Evolutionary conservation across 1,140 invertebrate species (phyloP), one percentile per base, ranked within the genome.

Genomic region (Diprion similis): DNA sequence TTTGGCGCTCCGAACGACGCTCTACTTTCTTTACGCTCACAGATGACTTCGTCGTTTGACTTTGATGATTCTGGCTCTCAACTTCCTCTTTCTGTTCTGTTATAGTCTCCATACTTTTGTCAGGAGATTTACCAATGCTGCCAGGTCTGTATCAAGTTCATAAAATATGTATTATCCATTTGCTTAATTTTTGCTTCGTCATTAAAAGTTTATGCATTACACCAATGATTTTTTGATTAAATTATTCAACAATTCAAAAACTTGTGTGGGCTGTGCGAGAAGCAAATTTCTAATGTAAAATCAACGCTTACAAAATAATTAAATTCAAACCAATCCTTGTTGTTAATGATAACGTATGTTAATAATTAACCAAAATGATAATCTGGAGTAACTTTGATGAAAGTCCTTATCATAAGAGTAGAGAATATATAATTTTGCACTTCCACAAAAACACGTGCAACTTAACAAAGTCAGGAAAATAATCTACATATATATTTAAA

Each of bases 1-100:
- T 83, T 48, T 87, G 87, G 10, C 84, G 78, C 68, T 87, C 86
- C 0, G 84, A 87, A 3, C 85, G 80, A 65, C 84, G 73, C 75
- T 86, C 85, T 4, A 46, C 45, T 45, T 81, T 86, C 70, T 76
- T 85, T 1, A 68, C 71, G 47, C 37, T 45, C 1, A 73, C 75
- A 0, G 68, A 67, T 15, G 68, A 45, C 9, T 59, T 76, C n/a
- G 79, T 77, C 76, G 78, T 78, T n/a, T 84, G 80, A 7, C 9
- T 13, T 13, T 1, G 68, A 65, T n/a, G 68, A 47, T 10, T 59
- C 75, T 17, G 79, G 76, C 75, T 78, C 78, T 17, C 84, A 80
- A 7, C 75, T 65, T 80, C 78, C 46, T 82, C 81, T 19, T 72
- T 77, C 66, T 75, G 76, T 70, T 87, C 85, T 0, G 15, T 8